phyloP scores from a whole-genome alignment of 2,797 vertebrate genomes.

The Monodelphis domestica region DNA sequence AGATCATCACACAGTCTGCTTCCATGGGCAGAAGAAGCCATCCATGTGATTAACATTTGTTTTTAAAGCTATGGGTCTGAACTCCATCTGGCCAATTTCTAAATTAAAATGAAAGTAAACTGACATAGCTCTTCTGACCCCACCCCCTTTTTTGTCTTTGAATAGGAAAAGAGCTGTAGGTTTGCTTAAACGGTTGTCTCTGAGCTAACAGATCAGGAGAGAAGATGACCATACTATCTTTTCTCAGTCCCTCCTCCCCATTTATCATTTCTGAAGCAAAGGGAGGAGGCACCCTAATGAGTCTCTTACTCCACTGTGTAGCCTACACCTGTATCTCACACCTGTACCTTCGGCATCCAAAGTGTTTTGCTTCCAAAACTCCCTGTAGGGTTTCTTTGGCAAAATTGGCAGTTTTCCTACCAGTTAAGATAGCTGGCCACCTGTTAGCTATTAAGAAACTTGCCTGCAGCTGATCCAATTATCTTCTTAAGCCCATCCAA shows the following conservation, averaged over 20 bases:
- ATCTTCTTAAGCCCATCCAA: background rate
- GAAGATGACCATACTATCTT: background rate
- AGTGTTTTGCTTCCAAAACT: background rate
- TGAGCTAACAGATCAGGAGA: background rate
- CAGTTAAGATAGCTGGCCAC: background rate
- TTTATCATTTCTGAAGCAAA: background rate
- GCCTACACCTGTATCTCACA: background rate
- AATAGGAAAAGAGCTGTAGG: constrained; percentile 11
- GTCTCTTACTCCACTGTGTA: background rate
- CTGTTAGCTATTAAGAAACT: background rate
- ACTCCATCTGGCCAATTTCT: constrained; percentile 10
- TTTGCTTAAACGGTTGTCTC: background rate
- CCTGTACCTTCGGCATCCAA: no score
- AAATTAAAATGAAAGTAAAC: constrained; percentile 48
- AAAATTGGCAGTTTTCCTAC: background rate
- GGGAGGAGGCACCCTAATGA: background rate
- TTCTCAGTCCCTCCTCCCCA: background rate
- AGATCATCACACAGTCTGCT: constrained; percentile 41
- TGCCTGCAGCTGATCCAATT: background rate
- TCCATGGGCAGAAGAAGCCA: constrained; percentile 59
- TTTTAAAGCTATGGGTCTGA: constrained; percentile 55
- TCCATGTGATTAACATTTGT: constrained; percentile 37
- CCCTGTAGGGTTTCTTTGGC: background rate
- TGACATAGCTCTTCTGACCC: background rate
- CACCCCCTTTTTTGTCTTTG: constrained; percentile 22